A percentile compares a stretch with the other conserved stretches of the same genome.
phyloP scores from a whole-genome alignment of 2,888 invertebrate species.

The Macrophya alboannulata region DNA sequence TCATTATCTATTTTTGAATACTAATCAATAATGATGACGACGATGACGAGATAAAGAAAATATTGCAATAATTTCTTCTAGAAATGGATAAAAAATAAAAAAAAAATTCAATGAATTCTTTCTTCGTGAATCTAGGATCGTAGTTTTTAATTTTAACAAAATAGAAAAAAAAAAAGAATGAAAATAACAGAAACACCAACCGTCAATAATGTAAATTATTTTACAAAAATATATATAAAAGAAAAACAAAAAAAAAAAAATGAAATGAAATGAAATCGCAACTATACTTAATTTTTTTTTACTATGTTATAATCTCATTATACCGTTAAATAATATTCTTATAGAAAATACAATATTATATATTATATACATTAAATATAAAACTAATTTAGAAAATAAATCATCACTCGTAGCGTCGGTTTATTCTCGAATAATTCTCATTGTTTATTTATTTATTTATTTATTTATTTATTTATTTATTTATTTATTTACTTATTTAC shows the following conservation, averaged over 20 bases:
- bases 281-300: constrained; percentile 75
- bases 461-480: not conserved
- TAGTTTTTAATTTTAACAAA: constrained; percentile 64
- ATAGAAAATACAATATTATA: constrained; percentile 64
- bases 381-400: constrained; percentile 12
- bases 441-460: not conserved
- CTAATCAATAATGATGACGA: not conserved
- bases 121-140: constrained; percentile 63
- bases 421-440: not conserved
- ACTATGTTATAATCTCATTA: constrained; percentile 69
- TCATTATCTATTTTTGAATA: constrained; percentile 46
- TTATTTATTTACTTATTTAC: not conserved
- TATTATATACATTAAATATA: constrained; percentile 5
- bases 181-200: constrained; percentile 62
- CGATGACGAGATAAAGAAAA: not conserved
- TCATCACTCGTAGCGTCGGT: not conserved
- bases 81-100: not conserved
- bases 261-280: constrained; percentile 64
- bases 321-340: constrained; percentile 77
- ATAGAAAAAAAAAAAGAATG: constrained; percentile 68
- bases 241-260: constrained; percentile 55
- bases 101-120: constrained; percentile 62
- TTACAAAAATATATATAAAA: constrained; percentile 64
- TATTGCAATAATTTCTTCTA: constrained; percentile 21
- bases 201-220: constrained; percentile 76